Evolutionary conservation across 2,797 vertebrate species (phyloP), one percentile per base, ranked within the genome.

Genomic region (Sebastes hubbsi): DNA sequence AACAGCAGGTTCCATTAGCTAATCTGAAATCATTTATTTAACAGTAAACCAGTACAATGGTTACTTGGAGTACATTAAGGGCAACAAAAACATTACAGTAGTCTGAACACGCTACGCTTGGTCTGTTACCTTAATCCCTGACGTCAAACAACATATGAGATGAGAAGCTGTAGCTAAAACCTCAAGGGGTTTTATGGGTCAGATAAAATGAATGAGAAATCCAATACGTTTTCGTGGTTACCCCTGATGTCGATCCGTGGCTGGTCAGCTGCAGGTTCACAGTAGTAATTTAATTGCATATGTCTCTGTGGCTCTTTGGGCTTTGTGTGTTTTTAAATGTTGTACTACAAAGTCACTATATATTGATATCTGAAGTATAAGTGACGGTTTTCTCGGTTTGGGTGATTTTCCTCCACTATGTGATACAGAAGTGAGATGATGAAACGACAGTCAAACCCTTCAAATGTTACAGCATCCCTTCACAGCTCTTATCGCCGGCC

Each of bases 171-270:
- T 27, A 12, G 66, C 5, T 29, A 54, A 82, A 80, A 71, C 75
- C 86, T 72, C 63, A 22, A 70, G 63, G 72, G 74, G 34, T 46
- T 77, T 52, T 22, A 52, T 56, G 9, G 58, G 61, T 71, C 66
- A n/a, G 64, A 89, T 82, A n/a, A 87, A 88, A 86, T 65, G 12
- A 67, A 86, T 69, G 49, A 25, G 22, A 80, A 87, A 92, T 89
- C 82, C 77, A 91, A 91, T 90, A 85, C 77, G 24, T 72, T 82
- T 88, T 80, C 12, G 67, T 85, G 82, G 71, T 87, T 89, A 46
- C 61, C 38, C 22, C 61, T 73, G 71, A 80, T 87, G 83, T 81
- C 83, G 73, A 89, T 92, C 82, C 76, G 84, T 4, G 69, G 82
- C 69, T 68, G 63, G 30, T 77, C 78, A 74, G 72, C 72, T 59